Evolutionary conservation across 2,797 vertebrate genomes (phyloP).

Genomic region (Myotis myotis): DNA sequence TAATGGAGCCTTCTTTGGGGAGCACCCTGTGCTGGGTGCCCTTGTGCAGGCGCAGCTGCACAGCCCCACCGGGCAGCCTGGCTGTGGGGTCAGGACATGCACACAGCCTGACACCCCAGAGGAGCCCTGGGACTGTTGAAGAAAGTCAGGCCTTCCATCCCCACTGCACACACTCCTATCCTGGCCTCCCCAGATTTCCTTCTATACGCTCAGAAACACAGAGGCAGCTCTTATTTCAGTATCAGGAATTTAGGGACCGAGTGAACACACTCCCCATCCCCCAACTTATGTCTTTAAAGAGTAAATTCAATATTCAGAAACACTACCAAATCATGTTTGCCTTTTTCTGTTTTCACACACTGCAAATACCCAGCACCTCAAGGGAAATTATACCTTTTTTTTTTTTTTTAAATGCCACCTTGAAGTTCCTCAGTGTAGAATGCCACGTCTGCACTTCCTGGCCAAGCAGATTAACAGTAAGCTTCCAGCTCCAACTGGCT

Average conservation of each 20-base stretch:
- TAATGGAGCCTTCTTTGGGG: background rate
- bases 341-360: background rate
- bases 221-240: background rate
- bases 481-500: background rate
- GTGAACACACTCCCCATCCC: background rate
- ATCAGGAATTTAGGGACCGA: background rate
- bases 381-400: background rate
- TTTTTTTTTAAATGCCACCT: background rate
- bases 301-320: conserved; percentile 8
- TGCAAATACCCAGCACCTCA: background rate
- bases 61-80: background rate
- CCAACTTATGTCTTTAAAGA: background rate
- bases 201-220: background rate
- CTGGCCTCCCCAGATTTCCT: background rate
- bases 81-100: background rate
- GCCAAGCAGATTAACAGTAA: background rate
- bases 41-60: background rate
- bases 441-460: no score
- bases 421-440: background rate
- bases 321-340: background rate
- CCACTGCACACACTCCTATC: background rate
- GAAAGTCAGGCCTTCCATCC: background rate
- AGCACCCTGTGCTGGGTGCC: background rate
- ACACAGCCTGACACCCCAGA: background rate
- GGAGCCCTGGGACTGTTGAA: background rate